Conservation (phyloP, 1,140 invertebrate genomes). For the Ceratina japonica region DNA sequence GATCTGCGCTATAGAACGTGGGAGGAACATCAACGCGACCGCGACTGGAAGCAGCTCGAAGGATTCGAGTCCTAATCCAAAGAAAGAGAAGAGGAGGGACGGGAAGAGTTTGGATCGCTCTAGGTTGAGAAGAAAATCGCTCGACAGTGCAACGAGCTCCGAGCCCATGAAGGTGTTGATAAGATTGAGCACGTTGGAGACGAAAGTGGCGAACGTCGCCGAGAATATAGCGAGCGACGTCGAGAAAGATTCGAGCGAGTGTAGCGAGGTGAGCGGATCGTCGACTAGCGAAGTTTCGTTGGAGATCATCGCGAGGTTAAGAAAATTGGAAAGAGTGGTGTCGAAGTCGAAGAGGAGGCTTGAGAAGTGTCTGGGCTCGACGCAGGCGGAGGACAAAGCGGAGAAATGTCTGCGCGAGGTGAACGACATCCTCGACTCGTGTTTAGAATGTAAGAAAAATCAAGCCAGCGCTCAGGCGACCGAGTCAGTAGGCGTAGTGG, state of each 20-base stretch:
- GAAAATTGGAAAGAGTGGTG: slow-evolving; percentile 70
- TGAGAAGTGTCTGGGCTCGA: slow-evolving; percentile 74
- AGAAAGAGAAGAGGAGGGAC: slow-evolving; percentile 78
- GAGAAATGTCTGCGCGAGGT: slow-evolving; percentile 75
- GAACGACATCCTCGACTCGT: slow-evolving; percentile 74
- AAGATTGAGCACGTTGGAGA: slow-evolving; percentile 86
- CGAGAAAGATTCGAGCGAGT: slow-evolving; percentile 75
- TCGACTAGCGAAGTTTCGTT: slow-evolving; percentile 66
- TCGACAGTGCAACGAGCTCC: slow-evolving; percentile 87
- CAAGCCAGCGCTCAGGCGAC: slow-evolving; percentile 76
- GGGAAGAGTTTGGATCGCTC: slow-evolving; percentile 77
- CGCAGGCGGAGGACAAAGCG: slow-evolving; percentile 74
- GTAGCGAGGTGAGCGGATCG: slow-evolving; percentile 66
- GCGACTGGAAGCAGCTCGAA: slow-evolving; percentile 74
- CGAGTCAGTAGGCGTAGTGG: slow-evolving; percentile 82
- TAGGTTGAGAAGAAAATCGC: slow-evolving; percentile 84
- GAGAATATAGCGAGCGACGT: slow-evolving; percentile 76
- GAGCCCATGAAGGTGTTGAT: slow-evolving; percentile 89
- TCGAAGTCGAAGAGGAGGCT: slow-evolving; percentile 73
- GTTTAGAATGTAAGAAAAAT: slow-evolving; percentile 71
- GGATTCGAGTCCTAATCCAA: slow-evolving; percentile 79
- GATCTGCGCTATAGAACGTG: slow-evolving; percentile 83
- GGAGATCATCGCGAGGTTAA: slow-evolving; percentile 72
- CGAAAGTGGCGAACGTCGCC: slow-evolving; percentile 83
- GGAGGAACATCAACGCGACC: slow-evolving; percentile 65